A percentile compares a stretch with the other conserved stretches of the same genome.
phyloP scores from a whole-genome alignment of 2,888 invertebrate species.

The Sinohyriopsis cumingii region DNA sequence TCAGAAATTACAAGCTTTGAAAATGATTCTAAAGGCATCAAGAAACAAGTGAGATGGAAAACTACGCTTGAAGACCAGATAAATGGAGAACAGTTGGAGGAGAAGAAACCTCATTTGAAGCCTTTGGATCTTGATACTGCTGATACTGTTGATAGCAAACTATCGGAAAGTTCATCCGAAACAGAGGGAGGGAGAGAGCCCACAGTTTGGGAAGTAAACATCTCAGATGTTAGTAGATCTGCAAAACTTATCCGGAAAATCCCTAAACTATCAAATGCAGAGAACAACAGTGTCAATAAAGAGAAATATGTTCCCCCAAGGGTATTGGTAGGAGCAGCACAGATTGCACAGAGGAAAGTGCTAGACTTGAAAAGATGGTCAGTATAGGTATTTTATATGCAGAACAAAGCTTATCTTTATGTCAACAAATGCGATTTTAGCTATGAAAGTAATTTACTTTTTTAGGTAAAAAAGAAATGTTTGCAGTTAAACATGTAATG shows the following conservation, averaged over 20 bases:
- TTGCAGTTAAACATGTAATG: too few relatives aligned
- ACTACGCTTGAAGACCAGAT: constrained; percentile 6
- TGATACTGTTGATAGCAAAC: neutral
- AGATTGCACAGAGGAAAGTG: constrained; percentile 53
- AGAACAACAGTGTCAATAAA: neutral
- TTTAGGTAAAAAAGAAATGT: too few relatives aligned
- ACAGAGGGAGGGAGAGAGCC: too few relatives aligned
- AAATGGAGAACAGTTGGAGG: too few relatives aligned
- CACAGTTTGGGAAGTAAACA: too few relatives aligned
- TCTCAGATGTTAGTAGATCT: too few relatives aligned
- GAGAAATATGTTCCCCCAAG: constrained; percentile 39
- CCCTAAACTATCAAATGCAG: neutral
- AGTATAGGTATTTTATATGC: neutral
- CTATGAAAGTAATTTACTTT: too few relatives aligned
- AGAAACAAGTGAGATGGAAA: constrained; percentile 23
- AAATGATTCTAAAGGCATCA: constrained; percentile 8
- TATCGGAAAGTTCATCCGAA: constrained; percentile 1
- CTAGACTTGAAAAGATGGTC: constrained; percentile 62
- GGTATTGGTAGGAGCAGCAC: constrained; percentile 41
- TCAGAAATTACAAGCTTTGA: constrained; percentile 7
- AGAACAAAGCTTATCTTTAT: too few relatives aligned
- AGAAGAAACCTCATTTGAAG: too few relatives aligned
- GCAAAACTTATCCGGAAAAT: constrained; percentile 2
- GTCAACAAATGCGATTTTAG: neutral
- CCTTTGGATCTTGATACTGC: too few relatives aligned